Percentiles rank a stretch among this genome's conserved stretches.
Conservation (phyloP, 2,797 vertebrate genomes). For the Acanthiza pusilla region DNA sequence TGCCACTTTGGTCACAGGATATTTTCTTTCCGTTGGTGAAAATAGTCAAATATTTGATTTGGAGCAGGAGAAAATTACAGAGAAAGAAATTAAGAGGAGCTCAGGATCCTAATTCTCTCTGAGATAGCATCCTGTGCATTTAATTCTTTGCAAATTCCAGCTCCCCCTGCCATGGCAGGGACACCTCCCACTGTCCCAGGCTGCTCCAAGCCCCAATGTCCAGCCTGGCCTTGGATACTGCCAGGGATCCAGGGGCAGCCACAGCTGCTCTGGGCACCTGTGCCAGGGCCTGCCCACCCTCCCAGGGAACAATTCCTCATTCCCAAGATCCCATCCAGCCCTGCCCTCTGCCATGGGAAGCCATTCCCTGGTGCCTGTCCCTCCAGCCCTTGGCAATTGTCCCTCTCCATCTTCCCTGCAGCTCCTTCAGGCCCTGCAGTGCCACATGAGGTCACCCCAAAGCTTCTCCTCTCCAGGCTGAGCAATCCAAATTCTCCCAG, state of each 20-base stretch:
- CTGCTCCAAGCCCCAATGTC: accelerated
- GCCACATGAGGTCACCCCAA: too few relatives aligned
- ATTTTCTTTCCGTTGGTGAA: not conserved
- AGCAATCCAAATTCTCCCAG: too few relatives aligned
- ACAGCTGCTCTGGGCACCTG: not conserved
- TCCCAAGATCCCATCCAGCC: too few relatives aligned
- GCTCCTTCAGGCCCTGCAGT: too few relatives aligned
- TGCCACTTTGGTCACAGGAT: accelerated
- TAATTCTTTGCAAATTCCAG: not conserved
- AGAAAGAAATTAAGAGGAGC: not conserved
- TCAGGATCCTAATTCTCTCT: not conserved
- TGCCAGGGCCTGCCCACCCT: not conserved
- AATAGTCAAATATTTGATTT: not conserved
- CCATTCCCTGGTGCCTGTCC: too few relatives aligned
- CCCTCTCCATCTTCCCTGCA: too few relatives aligned
- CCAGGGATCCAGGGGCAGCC: not conserved
- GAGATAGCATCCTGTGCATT: not conserved
- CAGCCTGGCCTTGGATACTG: accelerated
- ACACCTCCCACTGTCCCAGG: accelerated
- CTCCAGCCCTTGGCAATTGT: too few relatives aligned
- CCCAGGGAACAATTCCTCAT: too few relatives aligned
- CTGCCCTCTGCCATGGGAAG: too few relatives aligned
- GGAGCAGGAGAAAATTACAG: not conserved
- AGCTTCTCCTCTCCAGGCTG: too few relatives aligned
- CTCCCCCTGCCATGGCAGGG: not conserved